Conservation (phyloP, 2,797 vertebrate species). For the Scolopax bukidnonensis region DNA sequence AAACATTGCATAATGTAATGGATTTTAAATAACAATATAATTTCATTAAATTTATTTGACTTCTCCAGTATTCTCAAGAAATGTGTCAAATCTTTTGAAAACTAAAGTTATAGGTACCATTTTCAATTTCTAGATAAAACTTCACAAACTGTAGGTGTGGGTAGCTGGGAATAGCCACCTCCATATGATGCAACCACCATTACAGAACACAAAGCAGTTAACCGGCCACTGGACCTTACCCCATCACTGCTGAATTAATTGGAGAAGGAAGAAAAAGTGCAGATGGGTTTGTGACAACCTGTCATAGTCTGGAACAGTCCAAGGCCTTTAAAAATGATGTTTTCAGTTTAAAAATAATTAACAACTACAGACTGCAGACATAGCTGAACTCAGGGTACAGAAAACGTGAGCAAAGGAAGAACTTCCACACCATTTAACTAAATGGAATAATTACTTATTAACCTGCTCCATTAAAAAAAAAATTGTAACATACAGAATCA, state of each 20-base stretch:
- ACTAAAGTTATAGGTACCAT: background rate
- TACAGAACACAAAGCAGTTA: background rate
- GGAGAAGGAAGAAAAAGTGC: background rate
- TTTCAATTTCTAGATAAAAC: background rate
- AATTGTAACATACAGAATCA: background rate
- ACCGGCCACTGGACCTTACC: background rate
- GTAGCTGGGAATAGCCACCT: background rate
- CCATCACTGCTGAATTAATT: fast-evolving
- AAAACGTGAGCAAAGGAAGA: background rate
- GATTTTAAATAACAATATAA: background rate
- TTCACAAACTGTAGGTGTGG: background rate
- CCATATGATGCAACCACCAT: background rate
- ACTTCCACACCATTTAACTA: background rate
- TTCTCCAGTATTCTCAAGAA: background rate
- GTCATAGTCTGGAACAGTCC: background rate
- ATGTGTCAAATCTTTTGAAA: background rate
- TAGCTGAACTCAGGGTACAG: background rate
- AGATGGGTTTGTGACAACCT: background rate
- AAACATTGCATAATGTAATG: background rate
- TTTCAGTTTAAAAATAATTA: background rate
- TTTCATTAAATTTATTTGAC: background rate
- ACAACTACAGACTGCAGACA: background rate
- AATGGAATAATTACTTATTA: background rate
- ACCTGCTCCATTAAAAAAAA: background rate
- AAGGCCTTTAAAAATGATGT: background rate